Evolutionary conservation across 2,113 vertebrate species (phyloP), one percentile per base, ranked within the genome.

Genomic region (Solea solea): DNA sequence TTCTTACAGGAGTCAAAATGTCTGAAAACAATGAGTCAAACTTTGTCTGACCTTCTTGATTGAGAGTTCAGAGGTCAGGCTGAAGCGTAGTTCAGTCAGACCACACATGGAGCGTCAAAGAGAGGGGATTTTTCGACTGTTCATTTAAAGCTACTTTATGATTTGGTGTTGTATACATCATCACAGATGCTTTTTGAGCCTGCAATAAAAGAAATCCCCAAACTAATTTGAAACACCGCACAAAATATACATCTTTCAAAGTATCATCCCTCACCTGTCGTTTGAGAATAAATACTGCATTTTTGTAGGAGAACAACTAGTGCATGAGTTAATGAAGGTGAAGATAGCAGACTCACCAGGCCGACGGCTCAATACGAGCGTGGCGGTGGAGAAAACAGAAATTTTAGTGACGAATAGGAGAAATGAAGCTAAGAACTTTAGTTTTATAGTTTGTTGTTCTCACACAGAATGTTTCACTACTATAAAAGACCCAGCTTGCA

Each of bases 21-120:
- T 81, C 61, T 74, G 67, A 89, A 91, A 93, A 89, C 90, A 88
- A 82, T 79, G 68, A 86, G 57, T 10, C 84, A 58, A 81, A 75
- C 81, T 81, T 81, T 69, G 78, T 56, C 52, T 76, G 80, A 80
- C 73, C 80, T 21, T 53, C 81, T 82, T 86, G 62, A 83, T 82
- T 53, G 61, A 25, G 48, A 55, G 80, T 57, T 87, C 79, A 80
- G 56, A 81, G 83, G 84, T 86, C 83, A 76, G 5, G 15, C 52
- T 62, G 52, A 74, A 46, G 65, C 56, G 61, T 2, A 13, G 56
- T 45, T 21, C 65, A 46, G 56, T 25, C 16, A 8, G 58, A 48
- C 66, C 76, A 76, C 72, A 71, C 65, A 72, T 49, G 28, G n/a
- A 69, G 14, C 12, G 2, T 25, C 8, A 64, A 44, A 68, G 9